Evolutionary conservation across 2,113 vertebrate species (phyloP), one percentile per base, ranked within the genome.

Genomic region (Aythya baeri): DNA sequence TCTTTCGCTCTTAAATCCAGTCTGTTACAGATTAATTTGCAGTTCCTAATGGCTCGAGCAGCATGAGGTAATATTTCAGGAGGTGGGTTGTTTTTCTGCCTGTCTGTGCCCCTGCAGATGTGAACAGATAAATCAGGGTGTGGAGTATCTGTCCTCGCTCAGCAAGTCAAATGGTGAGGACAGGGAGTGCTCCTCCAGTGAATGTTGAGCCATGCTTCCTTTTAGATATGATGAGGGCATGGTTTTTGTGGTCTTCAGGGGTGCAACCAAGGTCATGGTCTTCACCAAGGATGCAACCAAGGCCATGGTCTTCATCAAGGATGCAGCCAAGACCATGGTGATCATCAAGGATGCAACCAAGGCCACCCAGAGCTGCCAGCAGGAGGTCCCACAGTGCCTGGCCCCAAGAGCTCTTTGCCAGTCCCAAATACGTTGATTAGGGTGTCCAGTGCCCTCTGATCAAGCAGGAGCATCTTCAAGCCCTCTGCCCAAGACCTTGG

Each of bases 61-160:
- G 41, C 67, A 57, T 41, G 71, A 92, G 27, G 58, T 72, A 79
- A 44, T 76, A 55, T 76, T 93, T 91, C 32, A 10, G 58, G 52
- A 77, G 57, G n/a, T 72, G 83, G 29, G 21, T 93, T 96, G 75
- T 59, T 96, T 92, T 89, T 59, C 65, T 89, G 58, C 63, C 50
- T 86, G 59, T 90, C 86, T 95, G 76, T 92, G 61, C 57, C 86
- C 80, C 73, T 89, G 20, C 38, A 75, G 76, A 71, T 81, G 61
- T n/a, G 76, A 62, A 61, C 6, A 81, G 88, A 86, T 90, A 86
- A 83, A 80, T 63, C 59, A 86, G 89, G 93, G 65, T 29, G 95
- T 91, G 85, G 79, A 86, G 32, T 17, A 31, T 83, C 79, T 96
- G 75, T 83, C 22, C 38, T 80, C 59, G 55, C 10, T 25, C 32